phyloP scores from a whole-genome alignment of 2,113 vertebrate species.

The Halcyon malimbica region DNA sequence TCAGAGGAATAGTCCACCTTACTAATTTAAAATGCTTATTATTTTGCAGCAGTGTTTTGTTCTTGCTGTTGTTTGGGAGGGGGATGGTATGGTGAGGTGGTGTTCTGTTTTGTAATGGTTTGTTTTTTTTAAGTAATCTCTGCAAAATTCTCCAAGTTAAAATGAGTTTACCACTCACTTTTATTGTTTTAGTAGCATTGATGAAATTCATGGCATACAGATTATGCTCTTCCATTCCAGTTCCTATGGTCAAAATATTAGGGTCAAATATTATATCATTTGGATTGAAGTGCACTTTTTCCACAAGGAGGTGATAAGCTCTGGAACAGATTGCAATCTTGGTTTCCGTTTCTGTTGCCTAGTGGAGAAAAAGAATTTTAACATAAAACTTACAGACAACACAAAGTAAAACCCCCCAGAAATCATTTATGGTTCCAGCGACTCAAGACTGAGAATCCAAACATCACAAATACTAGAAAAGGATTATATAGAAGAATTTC shows the following conservation, averaged over 20 bases:
- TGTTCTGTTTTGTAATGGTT: neutral
- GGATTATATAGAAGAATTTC: neutral
- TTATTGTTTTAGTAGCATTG: constrained; percentile 86
- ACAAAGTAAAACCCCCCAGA: neutral
- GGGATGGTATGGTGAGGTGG: fast-evolving
- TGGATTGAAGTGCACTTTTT: constrained; percentile 85
- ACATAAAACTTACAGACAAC: neutral
- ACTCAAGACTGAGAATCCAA: neutral
- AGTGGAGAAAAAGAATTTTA: neutral
- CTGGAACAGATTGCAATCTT: constrained; percentile 90
- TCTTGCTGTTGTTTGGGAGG: neutral
- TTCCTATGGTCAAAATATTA: constrained; percentile 97
- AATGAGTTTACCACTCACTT: constrained; percentile 78
- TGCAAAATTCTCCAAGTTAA: neutral
- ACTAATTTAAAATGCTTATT: neutral
- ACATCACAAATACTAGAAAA: neutral
- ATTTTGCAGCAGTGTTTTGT: neutral
- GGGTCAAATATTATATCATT: constrained; percentile 98
- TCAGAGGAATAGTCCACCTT: neutral
- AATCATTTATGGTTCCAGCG: neutral
- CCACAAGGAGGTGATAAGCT: constrained; percentile 88
- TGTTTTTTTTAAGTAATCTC: neutral
- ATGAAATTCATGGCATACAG: constrained; percentile 92
- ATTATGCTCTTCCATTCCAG: constrained; percentile 96
- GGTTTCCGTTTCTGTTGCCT: constrained; percentile 90